Evolutionary conservation across 2,113 vertebrate genomes (phyloP), one percentile per base, ranked within the genome.

Genomic region (Talpa occidentalis): DNA sequence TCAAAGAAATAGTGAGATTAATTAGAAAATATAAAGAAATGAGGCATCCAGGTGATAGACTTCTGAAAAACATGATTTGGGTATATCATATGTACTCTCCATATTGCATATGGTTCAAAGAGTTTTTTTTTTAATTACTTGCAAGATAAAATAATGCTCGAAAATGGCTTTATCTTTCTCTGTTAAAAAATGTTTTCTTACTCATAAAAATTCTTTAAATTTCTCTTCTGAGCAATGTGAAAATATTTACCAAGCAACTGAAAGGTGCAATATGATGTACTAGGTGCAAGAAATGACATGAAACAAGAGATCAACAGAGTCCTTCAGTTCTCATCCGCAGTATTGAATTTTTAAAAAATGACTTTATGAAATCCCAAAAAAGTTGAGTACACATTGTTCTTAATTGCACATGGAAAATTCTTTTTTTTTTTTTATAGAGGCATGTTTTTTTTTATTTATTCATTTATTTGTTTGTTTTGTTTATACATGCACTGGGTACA

Each of bases 281-380:
- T 32, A 7, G 49, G 42, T 14, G 16, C 22, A 3, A 28, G 37
- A 30, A 12, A 16, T 47, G 59, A 30, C 56, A 26, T 6, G 42
- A 52, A 12, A 37, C 21, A 30, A n/a, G 62, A 42, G 26, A 5
- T 14, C 4, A 77, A 24, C 32, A 69, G 21, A n/a, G 26, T 4
- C 5, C n/a, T 21, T 14, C 12, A 1, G 17, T 3, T 32, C 28
- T 35, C 5, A 26, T 1, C 1, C 15, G 16, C 7, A 1, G 3
- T 6, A 12, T 54, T 49, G 47, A 49, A 10, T 49, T 49, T 49
- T 49, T 49, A 49, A 49, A 49, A 49, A 49, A 10, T 49, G 47
- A 49, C 11, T 49, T 12, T 49, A 10, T 49, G 47, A 49, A 49
- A 49, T 49, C 47, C 11, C 8, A 49, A 14, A 49, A 49, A 49